These are phyloP conservation scores for Uloborus diversus DNA, from an alignment of 1,140 invertebrate species.

Conservation along the genomic window DNA sequence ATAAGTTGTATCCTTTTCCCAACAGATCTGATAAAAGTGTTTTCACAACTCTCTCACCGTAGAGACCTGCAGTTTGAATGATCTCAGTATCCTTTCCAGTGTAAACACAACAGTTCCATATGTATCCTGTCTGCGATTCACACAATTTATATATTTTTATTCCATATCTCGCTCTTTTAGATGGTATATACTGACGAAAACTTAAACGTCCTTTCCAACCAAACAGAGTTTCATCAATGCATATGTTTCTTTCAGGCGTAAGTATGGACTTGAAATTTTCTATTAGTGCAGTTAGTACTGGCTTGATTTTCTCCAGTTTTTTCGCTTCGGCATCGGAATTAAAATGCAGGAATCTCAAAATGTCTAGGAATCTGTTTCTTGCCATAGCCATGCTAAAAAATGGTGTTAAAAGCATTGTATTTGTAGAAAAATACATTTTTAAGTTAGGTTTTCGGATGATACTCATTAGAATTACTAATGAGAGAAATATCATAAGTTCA, in stretches of 20 bases:
- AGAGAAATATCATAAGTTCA: not conserved
- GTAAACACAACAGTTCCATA: not conserved
- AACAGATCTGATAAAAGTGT: not conserved
- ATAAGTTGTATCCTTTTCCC: not conserved
- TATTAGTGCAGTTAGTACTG: not conserved
- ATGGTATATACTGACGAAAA: not conserved
- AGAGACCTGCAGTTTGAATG: not conserved
- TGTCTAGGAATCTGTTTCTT: not conserved
- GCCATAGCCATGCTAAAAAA: not conserved
- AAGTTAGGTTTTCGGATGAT: not conserved
- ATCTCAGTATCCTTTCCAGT: not conserved
- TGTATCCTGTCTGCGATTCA: not conserved
- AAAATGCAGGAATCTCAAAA: not conserved
- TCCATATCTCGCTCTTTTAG: not conserved
- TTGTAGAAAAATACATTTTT: constrained; percentile 1
- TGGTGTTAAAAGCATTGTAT: not conserved
- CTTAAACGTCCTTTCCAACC: not conserved
- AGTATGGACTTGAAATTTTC: not conserved
- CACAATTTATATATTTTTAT: constrained; percentile 1
- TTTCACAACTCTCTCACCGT: not conserved
- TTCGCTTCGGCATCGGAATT: not conserved
- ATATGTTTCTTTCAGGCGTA: not conserved
- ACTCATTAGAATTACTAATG: not conserved
- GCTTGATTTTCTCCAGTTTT: not conserved
- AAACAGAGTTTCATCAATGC: not conserved